Evolutionary conservation across 2,888 invertebrate genomes (phyloP).

Genomic region (Drosophila longiperda): DNA sequence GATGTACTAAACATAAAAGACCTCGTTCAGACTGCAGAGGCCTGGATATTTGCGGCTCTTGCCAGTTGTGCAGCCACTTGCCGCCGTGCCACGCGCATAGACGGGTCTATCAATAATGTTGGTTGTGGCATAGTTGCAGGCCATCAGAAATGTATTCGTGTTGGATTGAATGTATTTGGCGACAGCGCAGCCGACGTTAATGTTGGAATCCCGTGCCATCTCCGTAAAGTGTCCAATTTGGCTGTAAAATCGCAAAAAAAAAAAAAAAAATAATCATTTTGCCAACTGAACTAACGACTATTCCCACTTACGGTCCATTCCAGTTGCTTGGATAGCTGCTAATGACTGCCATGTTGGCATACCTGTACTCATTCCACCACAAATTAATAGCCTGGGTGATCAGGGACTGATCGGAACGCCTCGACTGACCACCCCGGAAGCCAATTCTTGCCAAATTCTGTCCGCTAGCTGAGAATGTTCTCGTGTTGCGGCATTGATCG

Average conservation of each 20-base stretch:
- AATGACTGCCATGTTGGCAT: conserved; percentile 47
- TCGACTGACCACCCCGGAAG: conserved; percentile 6
- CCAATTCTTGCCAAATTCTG: conserved; percentile 44
- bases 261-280: no score
- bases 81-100: conserved; percentile 35
- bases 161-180: background rate
- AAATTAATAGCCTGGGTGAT: conserved; percentile 7
- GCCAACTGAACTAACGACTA: background rate
- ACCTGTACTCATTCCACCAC: conserved; percentile 62
- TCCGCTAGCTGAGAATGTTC: conserved; percentile 40
- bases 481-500: conserved; percentile 56
- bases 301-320: conserved; percentile 42
- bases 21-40: conserved; percentile 45
- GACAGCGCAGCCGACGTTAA: conserved; percentile 48
- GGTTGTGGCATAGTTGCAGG: conserved; percentile 64
- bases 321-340: conserved; percentile 32
- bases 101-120: conserved; percentile 37
- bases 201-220: conserved; percentile 46
- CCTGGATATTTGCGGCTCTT: conserved; percentile 36
- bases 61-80: conserved; percentile 49
- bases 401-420: background rate
- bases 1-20: background rate
- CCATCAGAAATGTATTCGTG: conserved; percentile 28
- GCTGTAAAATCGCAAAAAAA: conserved; percentile 3
- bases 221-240: conserved; percentile 57